Conservation (phyloP, 2,113 vertebrate species). For the Mungos mungo region DNA sequence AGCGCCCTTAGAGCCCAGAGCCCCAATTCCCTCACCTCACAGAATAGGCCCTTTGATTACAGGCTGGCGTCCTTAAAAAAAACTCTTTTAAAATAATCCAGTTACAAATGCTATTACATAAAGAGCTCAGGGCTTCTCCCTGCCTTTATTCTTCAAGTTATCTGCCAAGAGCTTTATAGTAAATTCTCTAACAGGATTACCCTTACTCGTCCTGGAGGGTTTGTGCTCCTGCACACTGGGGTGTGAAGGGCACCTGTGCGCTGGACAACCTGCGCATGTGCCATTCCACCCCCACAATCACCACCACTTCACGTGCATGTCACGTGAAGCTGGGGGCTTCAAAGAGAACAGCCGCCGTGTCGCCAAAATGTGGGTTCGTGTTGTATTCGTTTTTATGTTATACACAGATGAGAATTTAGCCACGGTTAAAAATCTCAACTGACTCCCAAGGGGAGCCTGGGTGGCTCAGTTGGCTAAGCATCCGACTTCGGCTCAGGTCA, state of each 20-base stretch:
- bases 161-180: constrained; percentile 16
- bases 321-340: neutral
- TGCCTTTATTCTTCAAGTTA: constrained; percentile 23
- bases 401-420: constrained; percentile 34
- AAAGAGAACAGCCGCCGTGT: neutral
- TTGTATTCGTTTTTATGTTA: constrained; percentile 39
- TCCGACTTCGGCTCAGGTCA: too few species aligned
- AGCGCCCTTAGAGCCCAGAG: neutral
- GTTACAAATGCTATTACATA: constrained; percentile 50
- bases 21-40: neutral
- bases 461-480: too few species aligned
- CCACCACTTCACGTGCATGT: neutral
- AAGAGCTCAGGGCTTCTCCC: constrained; percentile 42
- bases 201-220: constrained; percentile 4
- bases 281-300: neutral
- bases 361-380: neutral
- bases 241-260: neutral
- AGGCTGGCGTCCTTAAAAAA: constrained; percentile 36
- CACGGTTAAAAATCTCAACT: neutral
- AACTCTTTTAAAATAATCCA: constrained; percentile 48
- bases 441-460: neutral
- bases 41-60: neutral
- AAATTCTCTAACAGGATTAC: constrained; percentile 53
- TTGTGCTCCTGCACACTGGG: neutral
- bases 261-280: neutral